Base-by-base conservation (phyloP, 2,113 vertebrate genomes). In the Pampusana beccarii region DNA sequence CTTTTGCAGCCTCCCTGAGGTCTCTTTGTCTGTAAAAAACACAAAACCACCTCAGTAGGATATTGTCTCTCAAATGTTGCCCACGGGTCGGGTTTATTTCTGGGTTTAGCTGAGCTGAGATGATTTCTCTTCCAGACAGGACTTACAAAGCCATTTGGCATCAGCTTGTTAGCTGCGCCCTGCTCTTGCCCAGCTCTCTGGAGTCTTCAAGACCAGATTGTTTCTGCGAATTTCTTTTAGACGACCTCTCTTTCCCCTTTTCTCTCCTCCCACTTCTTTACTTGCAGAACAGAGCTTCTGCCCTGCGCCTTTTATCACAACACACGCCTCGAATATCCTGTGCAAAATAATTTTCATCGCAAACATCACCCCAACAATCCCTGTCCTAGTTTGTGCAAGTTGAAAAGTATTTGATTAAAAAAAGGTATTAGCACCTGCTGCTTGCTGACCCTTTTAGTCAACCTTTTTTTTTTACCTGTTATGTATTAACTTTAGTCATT, bases 61-160 rank as follows among this genome's bases (percentile, higher is more conserved):
- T 7, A 44, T 0, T 34, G 38, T 50, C 42, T 61, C 71, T 23
- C 9, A 57, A 73, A 57, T 1, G 0, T 1, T 34, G 33, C 73
- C 62, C 79, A 42, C 75, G 53, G 38, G 12, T 15, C 1, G 1
- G 33, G 31, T n/a, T 53, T 40, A n/a, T 23, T 34, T 46, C 40
- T 11, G 75, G 20, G 6, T 62, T 36, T 18, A 16, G 75, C 36
- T 70, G 29, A 88, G 66, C 89, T 57, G 50, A 80, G 61, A 26
- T n/a, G 40, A 48, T 56, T 70, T 20, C 64, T 87, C 61, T 64
- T 36, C 9, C 51, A 80, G 46, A 42, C 18, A 8, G 2, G 29
- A 16, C 28, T 71, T 10, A 28, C 15, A 33, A 67, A 44, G 11
- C 17, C 57, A 82, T 2, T 6, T 0, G 3, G 42, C 62, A 64